Percentiles rank a stretch among this genome's conserved stretches.
These are phyloP conservation scores for Threskiornis aethiopicus DNA, from an alignment of 2,797 vertebrate genomes.

Conservation along the genomic window DNA sequence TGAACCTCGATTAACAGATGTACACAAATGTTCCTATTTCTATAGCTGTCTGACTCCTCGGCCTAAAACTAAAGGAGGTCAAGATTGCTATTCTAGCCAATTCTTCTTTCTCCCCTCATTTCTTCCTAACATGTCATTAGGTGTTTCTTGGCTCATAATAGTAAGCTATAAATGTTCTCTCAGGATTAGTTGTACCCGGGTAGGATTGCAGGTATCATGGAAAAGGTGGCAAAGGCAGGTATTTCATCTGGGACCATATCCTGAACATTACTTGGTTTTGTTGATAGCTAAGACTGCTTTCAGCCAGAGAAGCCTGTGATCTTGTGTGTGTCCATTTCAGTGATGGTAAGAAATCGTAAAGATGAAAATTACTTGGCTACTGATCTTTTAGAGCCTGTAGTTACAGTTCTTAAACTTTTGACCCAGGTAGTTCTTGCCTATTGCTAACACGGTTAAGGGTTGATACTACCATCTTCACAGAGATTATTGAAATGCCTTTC, in stretches of 20 bases:
- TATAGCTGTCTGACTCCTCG: not conserved
- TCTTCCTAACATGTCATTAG: not conserved
- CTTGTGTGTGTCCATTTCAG: not conserved
- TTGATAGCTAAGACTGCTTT: not conserved
- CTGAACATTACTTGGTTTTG: not conserved
- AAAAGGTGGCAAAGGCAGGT: not conserved
- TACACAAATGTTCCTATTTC: not conserved
- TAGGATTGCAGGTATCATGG: not conserved
- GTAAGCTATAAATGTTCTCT: not conserved
- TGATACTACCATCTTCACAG: not conserved
- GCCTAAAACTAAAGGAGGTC: conserved; percentile 4
- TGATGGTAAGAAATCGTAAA: not conserved
- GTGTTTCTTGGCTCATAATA: not conserved
- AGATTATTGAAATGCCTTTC: not conserved
- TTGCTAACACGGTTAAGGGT: not conserved
- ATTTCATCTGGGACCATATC: not conserved
- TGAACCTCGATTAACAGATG: not conserved
- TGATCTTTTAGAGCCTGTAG: not conserved
- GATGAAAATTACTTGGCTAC: not conserved
- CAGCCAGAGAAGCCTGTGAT: not conserved
- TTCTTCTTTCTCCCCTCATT: not conserved
- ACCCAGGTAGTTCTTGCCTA: not conserved
- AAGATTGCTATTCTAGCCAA: not conserved
- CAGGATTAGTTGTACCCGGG: not conserved
- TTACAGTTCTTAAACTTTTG: not conserved